Conservation (phyloP, 2,888 invertebrate genomes). For the Melanotus villosus region DNA sequence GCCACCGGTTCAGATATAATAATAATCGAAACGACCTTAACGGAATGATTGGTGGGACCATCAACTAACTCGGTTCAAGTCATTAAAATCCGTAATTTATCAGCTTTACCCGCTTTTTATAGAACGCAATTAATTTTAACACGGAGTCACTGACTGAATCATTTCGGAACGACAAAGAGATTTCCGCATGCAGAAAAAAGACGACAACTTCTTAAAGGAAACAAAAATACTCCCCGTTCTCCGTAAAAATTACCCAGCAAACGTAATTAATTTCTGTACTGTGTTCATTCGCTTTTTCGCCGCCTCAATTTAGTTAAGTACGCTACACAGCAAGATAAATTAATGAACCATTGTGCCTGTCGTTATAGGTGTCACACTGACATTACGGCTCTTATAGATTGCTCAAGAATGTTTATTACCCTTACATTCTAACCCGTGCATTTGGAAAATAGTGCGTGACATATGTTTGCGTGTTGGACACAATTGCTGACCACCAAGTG, state of each 20-base stretch:
- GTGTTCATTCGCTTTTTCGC: conserved; percentile 31
- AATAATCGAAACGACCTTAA: conserved; percentile 34
- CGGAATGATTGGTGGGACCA: conserved; percentile 56
- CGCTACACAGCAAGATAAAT: conserved; percentile 34
- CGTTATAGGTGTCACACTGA: conserved; percentile 21
- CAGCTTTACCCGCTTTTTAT: conserved; percentile 58
- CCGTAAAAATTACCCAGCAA: conserved; percentile 28
- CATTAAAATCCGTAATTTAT: conserved; percentile 60
- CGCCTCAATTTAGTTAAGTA: conserved; percentile 37
- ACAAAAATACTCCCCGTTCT: conserved; percentile 25
- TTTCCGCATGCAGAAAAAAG: conserved; percentile 34
- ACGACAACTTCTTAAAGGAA: conserved; percentile 18
- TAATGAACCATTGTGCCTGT: conserved; percentile 33
- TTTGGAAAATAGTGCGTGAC: conserved; percentile 2
- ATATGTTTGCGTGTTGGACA: conserved; percentile 15
- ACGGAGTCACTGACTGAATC: conserved; percentile 39
- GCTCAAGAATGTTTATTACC: conserved; percentile 16
- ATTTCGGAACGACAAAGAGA: conserved; percentile 46
- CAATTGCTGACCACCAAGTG: neutral
- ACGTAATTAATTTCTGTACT: conserved; percentile 38
- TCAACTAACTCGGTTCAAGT: conserved; percentile 55
- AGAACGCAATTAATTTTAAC: conserved; percentile 56
- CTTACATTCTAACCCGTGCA: neutral
- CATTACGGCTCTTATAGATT: conserved; percentile 18
- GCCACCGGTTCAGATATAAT: neutral